These are phyloP conservation scores for Halcyon malimbica DNA, from an alignment of 2,113 vertebrate genomes.

Conservation along the genomic window DNA sequence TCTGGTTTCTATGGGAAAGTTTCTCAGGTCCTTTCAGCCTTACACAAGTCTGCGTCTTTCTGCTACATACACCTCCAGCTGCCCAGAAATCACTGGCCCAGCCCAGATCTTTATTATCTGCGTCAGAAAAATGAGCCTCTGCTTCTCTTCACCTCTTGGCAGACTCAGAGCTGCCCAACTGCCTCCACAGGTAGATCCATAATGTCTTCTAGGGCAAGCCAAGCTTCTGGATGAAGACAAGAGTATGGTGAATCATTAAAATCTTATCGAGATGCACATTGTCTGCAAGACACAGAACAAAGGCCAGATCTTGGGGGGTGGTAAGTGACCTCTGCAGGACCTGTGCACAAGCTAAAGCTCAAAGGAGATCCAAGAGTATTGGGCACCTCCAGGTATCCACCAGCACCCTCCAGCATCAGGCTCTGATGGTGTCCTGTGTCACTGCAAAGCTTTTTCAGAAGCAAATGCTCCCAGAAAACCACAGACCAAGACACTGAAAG, in stretches of 20 bases:
- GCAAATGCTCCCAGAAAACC: neutral
- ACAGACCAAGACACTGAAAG: neutral
- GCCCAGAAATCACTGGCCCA: neutral
- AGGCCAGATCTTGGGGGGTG: neutral
- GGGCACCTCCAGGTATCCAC: neutral
- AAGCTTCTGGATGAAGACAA: neutral
- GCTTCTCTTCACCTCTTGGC: neutral
- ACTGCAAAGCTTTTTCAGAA: neutral
- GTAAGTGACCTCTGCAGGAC: neutral
- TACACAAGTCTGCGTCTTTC: fast-evolving
- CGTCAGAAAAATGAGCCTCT: neutral
- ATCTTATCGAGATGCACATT: fast-evolving
- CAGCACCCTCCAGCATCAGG: neutral
- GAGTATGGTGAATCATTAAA: neutral
- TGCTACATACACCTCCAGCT: neutral
- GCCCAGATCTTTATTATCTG: no score
- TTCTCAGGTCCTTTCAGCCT: neutral
- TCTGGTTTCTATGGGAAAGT: neutral
- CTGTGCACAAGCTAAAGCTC: neutral
- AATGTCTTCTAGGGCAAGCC: neutral
- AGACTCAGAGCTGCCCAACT: neutral
- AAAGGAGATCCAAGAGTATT: fast-evolving
- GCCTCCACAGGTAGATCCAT: neutral
- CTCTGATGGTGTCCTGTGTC: neutral
- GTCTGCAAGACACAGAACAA: fast-evolving